Percentiles rank a stretch among this genome's conserved stretches.
phyloP scores from a whole-genome alignment of 2,797 vertebrate species.

The Xyrichtys novacula region DNA sequence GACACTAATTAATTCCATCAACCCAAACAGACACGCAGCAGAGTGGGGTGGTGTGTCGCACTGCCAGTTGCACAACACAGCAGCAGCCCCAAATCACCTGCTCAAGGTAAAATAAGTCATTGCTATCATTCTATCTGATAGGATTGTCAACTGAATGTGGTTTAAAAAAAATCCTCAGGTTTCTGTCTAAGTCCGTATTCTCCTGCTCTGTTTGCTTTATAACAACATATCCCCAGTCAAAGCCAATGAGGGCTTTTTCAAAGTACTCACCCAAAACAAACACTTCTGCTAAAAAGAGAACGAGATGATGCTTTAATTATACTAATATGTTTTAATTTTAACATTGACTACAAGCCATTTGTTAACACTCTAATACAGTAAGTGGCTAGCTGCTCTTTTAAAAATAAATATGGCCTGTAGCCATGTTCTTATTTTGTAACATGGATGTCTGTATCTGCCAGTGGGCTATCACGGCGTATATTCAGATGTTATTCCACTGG shows the following conservation, averaged over 20 bases:
- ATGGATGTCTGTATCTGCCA: too few relatives aligned
- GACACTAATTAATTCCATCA: not conserved
- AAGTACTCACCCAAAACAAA: too few relatives aligned
- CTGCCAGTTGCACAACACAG: not conserved
- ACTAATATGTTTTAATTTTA: not conserved
- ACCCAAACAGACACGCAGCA: not conserved
- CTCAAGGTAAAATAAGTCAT: too few relatives aligned
- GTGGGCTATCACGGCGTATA: too few relatives aligned
- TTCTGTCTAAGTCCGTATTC: not conserved
- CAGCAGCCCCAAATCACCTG: not conserved
- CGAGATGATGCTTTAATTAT: not conserved
- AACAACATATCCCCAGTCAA: not conserved
- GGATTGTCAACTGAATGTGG: not conserved
- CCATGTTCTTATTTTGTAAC: too few relatives aligned
- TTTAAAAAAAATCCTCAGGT: not conserved
- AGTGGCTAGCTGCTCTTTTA: too few relatives aligned
- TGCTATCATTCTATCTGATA: not conserved
- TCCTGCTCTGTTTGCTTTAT: not conserved
- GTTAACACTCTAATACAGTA: too few relatives aligned
- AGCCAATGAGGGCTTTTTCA: not conserved
- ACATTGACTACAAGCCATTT: too few relatives aligned
- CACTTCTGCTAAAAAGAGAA: not conserved
- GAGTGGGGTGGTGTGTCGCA: not conserved
- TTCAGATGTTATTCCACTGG: too few relatives aligned
- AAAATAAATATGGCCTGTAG: too few relatives aligned